These are phyloP conservation scores for Luperina nickerlii DNA, from an alignment of 2,888 invertebrate species.

Conservation along the genomic window DNA sequence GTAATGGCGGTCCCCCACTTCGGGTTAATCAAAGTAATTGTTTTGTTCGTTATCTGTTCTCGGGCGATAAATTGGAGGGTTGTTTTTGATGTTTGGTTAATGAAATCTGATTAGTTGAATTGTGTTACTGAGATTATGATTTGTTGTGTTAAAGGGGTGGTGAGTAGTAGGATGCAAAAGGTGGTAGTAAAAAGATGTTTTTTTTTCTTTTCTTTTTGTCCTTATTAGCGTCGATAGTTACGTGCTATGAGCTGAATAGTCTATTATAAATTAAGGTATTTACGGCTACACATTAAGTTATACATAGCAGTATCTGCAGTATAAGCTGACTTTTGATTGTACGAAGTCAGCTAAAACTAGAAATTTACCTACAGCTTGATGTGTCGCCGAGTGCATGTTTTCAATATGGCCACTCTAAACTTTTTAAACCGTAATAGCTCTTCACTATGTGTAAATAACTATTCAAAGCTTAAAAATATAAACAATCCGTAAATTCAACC, in stretches of 20 bases:
- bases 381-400: background rate
- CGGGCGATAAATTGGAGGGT: slow-evolving; percentile 48
- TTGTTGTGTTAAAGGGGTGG: slow-evolving; percentile 15
- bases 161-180: background rate
- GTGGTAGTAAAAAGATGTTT: background rate
- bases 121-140: slow-evolving; percentile 34
- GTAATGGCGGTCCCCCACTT: slow-evolving; percentile 39
- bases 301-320: background rate
- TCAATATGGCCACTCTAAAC: background rate
- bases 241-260: background rate
- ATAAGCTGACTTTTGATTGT: background rate
- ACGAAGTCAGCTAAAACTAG: background rate
- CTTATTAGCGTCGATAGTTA: background rate
- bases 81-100: slow-evolving; percentile 47
- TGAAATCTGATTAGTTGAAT: slow-evolving; percentile 46
- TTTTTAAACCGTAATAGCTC: background rate
- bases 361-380: background rate
- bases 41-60: slow-evolving; percentile 60
- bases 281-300: too few relatives aligned
- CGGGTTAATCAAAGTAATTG: slow-evolving; percentile 62
- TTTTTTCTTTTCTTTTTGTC: background rate
- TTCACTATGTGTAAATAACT: background rate
- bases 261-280: background rate
- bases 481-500: slow-evolving; percentile 25
- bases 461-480: slow-evolving; percentile 35